Base-by-base conservation (phyloP, 2,888 invertebrate genomes). In the Lycia hirtaria region DNA sequence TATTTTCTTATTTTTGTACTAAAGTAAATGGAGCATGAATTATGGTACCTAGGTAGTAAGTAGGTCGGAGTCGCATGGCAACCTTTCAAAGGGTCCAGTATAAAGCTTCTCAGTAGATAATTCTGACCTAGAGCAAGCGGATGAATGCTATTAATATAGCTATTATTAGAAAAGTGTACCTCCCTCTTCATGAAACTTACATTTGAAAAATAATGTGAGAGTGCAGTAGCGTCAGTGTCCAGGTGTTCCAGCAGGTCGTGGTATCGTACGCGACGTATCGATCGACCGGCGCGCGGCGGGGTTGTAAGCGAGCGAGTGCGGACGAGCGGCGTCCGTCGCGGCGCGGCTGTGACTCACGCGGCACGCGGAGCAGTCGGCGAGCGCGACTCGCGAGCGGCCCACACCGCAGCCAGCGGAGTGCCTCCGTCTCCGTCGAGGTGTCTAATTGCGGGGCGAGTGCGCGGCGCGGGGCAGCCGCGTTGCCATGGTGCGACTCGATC, bases 401-500 rank as follows among this genome's bases (percentile, higher is more conserved):
- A 14, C 9, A 7, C 9, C 15, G 41, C 15, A 28, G n/a, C 26
- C 30, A 43, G 37, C 41, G 14, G 14, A 24, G 45, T 41, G 56
- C 54, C 53, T 19, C 24, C 15, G 40, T 15, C 6, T 53, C 71
- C 74, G 71, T n/a, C 35, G 35, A 75, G 77, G 72, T 77, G 72
- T 78, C 69, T 70, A 70, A 72, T 68, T 70, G 75, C 40, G 69
- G 61, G 35, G 9, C 17, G 20, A 50, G 70, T 51, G 76, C 69
- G 79, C 75, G 73, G 70, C 71, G 77, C 63, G 66, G 75, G 35
- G 6, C 30, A 73, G 26, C 6, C 33, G 9, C 33, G 92, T 91
- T 90, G 93, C 94, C 93, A 94, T 95, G 94, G 95, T 94, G 93
- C 94, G 94, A 94, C 67, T 56, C 65, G 94, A 94, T 95, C 95